Evolutionary conservation across 2,888 invertebrate species (phyloP), one percentile per base, ranked within the genome.

Genomic region (Platycheirus rosarum): DNA sequence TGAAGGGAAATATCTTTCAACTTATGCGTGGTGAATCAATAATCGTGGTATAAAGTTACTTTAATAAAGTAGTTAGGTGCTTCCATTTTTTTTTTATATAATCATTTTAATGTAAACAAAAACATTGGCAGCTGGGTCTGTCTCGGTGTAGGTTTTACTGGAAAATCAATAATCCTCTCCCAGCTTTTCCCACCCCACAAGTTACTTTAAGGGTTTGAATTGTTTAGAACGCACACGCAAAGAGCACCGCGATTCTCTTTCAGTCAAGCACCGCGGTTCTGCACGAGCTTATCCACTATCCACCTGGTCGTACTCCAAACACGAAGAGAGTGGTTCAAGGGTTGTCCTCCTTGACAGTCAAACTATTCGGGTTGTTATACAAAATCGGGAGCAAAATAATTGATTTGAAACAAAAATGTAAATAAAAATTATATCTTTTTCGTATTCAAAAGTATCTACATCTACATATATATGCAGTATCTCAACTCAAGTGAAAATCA

Each of bases 321-420:
- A 5, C 76, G 20, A 32, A 82, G 77, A 82, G 77, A 82, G 77
- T 77, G 82, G 76, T 82, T 77, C 71, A 49, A 82, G 82, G 82
- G 82, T 82, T 82, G 82, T 62, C 73, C 82, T 82, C 73, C 71
- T 73, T 82, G 82, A 71, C 82, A 82, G 82, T 82, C 82, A 63
- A 57, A 66, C 23, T 37, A 62, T 66, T 77, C 71, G 82, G 76
- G 68, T 73, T 77, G 66, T 76, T 63, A 48, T 63, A 35, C 68
- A 55, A 68, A 48, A 55, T 70, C 35, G 70, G 40, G 13, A 49
- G 60, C 37, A 46, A 55, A 46, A 13, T 73, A 71, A 74, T 37
- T 57, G 44, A 32, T 70, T 70, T 60, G n/a, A n/a, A 66, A 66
- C 60, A 80, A 66, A 76, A 76, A 62, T 66, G 76, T 76, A 76